phyloP scores from a whole-genome alignment of 2,113 vertebrate genomes.

The Ceratotherium simum region DNA sequence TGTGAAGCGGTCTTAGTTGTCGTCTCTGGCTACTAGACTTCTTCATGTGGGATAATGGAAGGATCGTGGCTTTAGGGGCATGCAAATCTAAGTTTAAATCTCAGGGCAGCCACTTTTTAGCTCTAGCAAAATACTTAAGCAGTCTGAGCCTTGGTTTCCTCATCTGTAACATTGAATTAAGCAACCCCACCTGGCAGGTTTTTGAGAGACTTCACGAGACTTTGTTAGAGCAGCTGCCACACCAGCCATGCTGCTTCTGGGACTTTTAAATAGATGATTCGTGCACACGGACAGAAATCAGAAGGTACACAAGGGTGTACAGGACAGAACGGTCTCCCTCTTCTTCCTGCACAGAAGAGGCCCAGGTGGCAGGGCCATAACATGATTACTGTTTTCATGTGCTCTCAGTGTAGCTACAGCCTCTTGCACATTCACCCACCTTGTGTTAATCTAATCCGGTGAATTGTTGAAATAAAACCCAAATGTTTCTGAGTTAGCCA shows the following conservation, averaged over 20 bases:
- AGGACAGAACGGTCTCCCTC: neutral
- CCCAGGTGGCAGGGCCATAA: neutral
- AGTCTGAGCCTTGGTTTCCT: neutral
- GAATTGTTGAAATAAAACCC: neutral
- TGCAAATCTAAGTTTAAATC: neutral
- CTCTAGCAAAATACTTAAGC: neutral
- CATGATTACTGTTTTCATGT: neutral
- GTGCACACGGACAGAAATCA: neutral
- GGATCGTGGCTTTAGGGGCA: neutral
- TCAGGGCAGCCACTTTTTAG: neutral
- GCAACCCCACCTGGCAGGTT: neutral
- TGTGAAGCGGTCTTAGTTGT: neutral
- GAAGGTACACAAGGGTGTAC: neutral
- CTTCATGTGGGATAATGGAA: neutral
- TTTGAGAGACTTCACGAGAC: neutral
- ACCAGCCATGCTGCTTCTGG: neutral
- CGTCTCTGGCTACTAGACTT: neutral
- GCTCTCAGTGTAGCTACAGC: neutral
- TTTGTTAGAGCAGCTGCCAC: neutral
- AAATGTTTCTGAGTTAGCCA: neutral
- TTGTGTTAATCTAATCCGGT: neutral
- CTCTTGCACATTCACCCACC: neutral
- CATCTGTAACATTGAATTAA: neutral
- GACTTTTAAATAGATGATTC: neutral
- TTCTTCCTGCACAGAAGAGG: neutral